Base-by-base conservation (phyloP, 2,113 vertebrate genomes). In the Eublepharis macularius region DNA sequence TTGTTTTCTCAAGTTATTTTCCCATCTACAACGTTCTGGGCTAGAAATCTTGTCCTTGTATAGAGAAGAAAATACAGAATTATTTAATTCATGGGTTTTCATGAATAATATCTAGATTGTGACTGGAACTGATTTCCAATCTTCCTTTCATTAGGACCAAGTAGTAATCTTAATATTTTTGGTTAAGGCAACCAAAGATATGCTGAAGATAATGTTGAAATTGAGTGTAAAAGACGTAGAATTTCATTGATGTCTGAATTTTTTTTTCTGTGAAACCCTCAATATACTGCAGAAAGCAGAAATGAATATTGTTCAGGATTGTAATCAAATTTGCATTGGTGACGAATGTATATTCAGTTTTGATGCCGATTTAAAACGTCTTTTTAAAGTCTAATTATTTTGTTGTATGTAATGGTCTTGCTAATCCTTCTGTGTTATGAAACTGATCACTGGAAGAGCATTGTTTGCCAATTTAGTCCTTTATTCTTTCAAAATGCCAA, bases 301-400 rank as follows among this genome's bases (percentile, higher is more conserved):
- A n/a, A 66, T 47, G 43, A 75, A 76, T 47, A 19, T 45, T 29
- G 41, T 16, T 70, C 21, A 8, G 32, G 51, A 72, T 79, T 79
- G 51, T 76, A 78, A 84, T 77, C 36, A 54, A 69, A 39, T 84
- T 77, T 69, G 63, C 26, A 54, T 11, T 57, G 24, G 43, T 24
- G 17, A 65, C 63, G 49, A 36, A 81, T 66, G 75, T 73, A 21
- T 32, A 57, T 60, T 70, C 36, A 47, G 19, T 29, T 73, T 63
- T 45, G 66, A 45, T 80, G 39, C 49, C 83, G 73, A 82, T 73
- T 45, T 60, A 49, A 73, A 85, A 80, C 36, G 29, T 84, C 65
- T 72, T 70, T 63, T 19, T 39, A 85, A 85, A 80, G 69, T 82
- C 54, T 80, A 72, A 79, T 85, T 79, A 70, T 34, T 45, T 47